Percentiles rank a stretch among this genome's conserved stretches.
Conservation (phyloP, 2,888 invertebrate species). For the Helleia helle region DNA sequence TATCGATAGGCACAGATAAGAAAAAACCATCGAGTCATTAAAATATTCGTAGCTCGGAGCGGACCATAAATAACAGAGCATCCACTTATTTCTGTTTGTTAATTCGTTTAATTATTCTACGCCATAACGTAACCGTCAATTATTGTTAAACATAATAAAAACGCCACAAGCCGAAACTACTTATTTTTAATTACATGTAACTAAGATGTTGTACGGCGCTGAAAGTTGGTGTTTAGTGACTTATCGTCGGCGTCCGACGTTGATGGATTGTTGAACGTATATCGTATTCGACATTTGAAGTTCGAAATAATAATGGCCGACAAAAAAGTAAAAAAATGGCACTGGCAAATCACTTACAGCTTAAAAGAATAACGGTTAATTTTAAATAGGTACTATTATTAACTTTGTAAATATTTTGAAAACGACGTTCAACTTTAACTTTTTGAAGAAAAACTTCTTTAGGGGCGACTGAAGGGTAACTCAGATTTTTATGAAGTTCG, state of each 20-base stretch:
- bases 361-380: no score
- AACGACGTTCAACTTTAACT: no score
- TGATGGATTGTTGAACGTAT: slow-evolving; percentile 54
- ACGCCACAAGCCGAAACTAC: slow-evolving; percentile 49
- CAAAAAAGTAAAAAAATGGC: no score
- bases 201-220: slow-evolving; percentile 62
- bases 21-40: slow-evolving; percentile 13
- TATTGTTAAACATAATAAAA: slow-evolving; percentile 50
- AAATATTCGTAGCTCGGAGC: slow-evolving; percentile 30
- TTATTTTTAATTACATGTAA: slow-evolving; percentile 68
- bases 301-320: no score
- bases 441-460: no score
- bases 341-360: no score
- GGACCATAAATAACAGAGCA: slow-evolving; percentile 42
- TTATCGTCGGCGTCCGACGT: slow-evolving; percentile 62
- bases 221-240: slow-evolving; percentile 57
- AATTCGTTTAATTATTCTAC: slow-evolving; percentile 54
- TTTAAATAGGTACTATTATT: no score
- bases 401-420: no score
- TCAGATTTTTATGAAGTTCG: no score
- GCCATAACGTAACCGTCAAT: slow-evolving; percentile 54
- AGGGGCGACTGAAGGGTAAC: no score
- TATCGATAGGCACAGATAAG: slow-evolving; percentile 10
- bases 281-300: no score
- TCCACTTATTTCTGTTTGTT: slow-evolving; percentile 43